Conservation (phyloP, 2,888 invertebrate genomes). For the Cepaea hortensis region DNA sequence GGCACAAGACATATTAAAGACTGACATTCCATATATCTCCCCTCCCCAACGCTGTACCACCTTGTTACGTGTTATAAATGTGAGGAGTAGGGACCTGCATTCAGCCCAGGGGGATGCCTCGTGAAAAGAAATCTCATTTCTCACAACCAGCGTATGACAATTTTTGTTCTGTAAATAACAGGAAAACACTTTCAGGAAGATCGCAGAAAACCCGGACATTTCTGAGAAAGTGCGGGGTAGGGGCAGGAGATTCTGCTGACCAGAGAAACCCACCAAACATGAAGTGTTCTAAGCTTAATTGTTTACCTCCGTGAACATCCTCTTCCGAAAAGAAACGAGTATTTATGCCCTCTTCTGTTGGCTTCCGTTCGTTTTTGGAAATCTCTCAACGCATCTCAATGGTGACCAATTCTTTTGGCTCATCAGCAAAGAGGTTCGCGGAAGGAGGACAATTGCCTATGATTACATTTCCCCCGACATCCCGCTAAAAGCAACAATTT, state of each 20-base stretch:
- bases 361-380: constrained; percentile 15
- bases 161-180: constrained; percentile 4
- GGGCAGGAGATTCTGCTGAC: background rate
- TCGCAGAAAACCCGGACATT: background rate
- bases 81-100: background rate
- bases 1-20: background rate
- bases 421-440: constrained; percentile 42
- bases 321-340: background rate
- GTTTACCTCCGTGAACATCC: background rate
- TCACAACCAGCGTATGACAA: background rate
- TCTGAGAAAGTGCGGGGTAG: constrained; percentile 2
- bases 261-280: background rate
- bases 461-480: constrained; percentile 50
- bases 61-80: background rate
- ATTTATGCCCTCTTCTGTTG: background rate
- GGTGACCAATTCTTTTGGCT: constrained; percentile 27
- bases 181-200: constrained; percentile 14
- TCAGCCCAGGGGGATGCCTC: background rate
- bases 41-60: background rate
- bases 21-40: background rate
- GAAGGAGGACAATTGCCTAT: constrained; percentile 53
- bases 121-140: background rate
- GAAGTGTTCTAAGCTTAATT: constrained; percentile 8
- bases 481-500: constrained; percentile 51
- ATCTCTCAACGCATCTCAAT: background rate